A percentile compares a stretch with the other conserved stretches of the same genome.
These are phyloP conservation scores for Naso thynnoides DNA, from an alignment of 2,797 vertebrate species.

Conservation along the genomic window DNA sequence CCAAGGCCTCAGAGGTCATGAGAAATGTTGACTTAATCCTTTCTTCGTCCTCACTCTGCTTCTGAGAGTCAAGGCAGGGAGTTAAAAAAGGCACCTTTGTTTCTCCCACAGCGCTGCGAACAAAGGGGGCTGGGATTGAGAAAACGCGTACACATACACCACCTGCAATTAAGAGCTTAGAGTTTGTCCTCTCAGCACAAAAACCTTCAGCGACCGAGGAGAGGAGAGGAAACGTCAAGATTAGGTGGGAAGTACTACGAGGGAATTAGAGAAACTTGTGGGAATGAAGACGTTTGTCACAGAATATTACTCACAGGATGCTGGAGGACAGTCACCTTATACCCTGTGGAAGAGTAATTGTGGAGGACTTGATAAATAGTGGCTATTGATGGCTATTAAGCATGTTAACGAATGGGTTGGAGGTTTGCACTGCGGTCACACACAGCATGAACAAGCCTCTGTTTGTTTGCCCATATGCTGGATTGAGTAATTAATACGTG, in stretches of 20 bases:
- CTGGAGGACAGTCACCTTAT: slow-evolving; percentile 76
- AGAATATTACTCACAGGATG: slow-evolving; percentile 81
- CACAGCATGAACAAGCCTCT: slow-evolving; percentile 75
- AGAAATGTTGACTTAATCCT: slow-evolving; percentile 84
- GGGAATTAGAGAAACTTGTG: slow-evolving; percentile 60
- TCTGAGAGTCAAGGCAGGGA: slow-evolving; percentile 74
- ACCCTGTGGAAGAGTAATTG: slow-evolving; percentile 75
- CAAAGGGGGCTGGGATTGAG: slow-evolving; percentile 74
- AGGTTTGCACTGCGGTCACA: slow-evolving; percentile 73
- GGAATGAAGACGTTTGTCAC: slow-evolving; percentile 77
- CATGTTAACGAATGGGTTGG: slow-evolving; percentile 67
- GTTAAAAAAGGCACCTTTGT: slow-evolving; percentile 73
- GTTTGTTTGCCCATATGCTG: slow-evolving; percentile 74
- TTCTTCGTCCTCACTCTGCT: slow-evolving; percentile 61
- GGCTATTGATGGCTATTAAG: slow-evolving; percentile 82
- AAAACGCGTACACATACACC: slow-evolving; percentile 69
- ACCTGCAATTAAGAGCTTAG: slow-evolving; percentile 85
- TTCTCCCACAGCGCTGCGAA: slow-evolving; percentile 63
- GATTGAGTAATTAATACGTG: slow-evolving; percentile 27
- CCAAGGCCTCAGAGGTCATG: slow-evolving; percentile 79
- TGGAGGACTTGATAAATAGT: slow-evolving; percentile 78
- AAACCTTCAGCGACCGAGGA: slow-evolving; percentile 42
- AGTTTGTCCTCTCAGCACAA: slow-evolving; percentile 65
- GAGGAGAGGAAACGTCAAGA: slow-evolving; percentile 76
- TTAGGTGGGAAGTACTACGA: slow-evolving; percentile 72